Evolutionary conservation across 2,888 invertebrate genomes (phyloP), one percentile per base, ranked within the genome.

Genomic region (Petrolisthes cinctipes): DNA sequence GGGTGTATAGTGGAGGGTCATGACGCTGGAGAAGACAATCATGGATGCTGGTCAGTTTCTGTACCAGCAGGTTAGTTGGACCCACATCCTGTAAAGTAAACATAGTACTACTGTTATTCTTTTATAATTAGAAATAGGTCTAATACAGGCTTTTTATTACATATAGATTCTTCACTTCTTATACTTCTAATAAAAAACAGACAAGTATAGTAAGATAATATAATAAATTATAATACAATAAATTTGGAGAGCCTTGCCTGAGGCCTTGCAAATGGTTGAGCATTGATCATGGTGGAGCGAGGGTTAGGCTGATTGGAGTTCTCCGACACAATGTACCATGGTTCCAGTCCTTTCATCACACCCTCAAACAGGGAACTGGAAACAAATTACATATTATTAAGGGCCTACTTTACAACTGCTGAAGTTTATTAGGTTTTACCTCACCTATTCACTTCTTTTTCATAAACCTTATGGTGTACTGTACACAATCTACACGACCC

Each of bases 1-100:
- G 96, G 89, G 94, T 94, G 91, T 93, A 95, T 73, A 96, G 93
- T 90, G 94, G 94, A 7, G 94, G 93, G 92, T 96, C 96, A 91
- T 94, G 93, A 76, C 95, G 94, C 91, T 95, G 94, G 86, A 97
- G 93, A 89, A 95, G 94, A 90, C 95, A 94, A 91, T 96, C 95
- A 90, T 93, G 93, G 83, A 94, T 93, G 54, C 93, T 92, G 14
- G 93, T 93, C 90, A 94, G 92, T 90, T 93, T 93, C 83, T 91
- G 88, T 83, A 93, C 93, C 84, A 93, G 92, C 85, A 92, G 92
- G 91, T 92, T 93, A 81, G 93, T 92, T 3, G 93, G 92, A 88
- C 92, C 92, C 86, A 92, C 89, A 90, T 93, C 93, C 88, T 88
- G 82, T 6, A 79, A 14, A 71, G 11, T 37, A 76, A 85, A 20